These are phyloP conservation scores for Falco novaeseelandiae DNA, from an alignment of 2,797 vertebrate genomes.

Conservation along the genomic window DNA sequence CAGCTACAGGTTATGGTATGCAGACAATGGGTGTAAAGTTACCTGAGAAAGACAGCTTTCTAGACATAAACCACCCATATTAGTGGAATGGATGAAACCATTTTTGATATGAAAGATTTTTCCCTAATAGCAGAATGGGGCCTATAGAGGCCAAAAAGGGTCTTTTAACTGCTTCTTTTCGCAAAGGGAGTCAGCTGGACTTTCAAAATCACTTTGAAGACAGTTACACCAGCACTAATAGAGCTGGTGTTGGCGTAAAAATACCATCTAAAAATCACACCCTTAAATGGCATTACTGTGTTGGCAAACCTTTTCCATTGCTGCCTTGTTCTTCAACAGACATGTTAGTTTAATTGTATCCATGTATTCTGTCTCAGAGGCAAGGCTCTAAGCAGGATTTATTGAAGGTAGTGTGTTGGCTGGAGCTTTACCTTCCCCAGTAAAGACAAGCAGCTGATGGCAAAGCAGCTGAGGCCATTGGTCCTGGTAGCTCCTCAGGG, in stretches of 20 bases:
- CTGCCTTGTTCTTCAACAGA: not conserved
- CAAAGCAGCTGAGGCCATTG: not conserved
- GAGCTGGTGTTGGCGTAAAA: not conserved
- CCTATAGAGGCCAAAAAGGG: not conserved
- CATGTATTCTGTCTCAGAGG: not conserved
- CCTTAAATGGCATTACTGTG: not conserved
- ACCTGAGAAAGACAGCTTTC: not conserved
- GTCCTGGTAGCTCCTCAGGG: not conserved
- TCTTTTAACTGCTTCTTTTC: not conserved
- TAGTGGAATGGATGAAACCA: not conserved
- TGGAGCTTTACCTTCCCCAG: not conserved
- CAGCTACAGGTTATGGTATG: rapidly evolving
- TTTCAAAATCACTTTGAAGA: not conserved
- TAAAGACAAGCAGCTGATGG: not conserved
- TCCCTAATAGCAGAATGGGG: not conserved
- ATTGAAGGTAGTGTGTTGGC: not conserved
- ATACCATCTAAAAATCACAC: conserved; percentile 6
- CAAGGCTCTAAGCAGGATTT: not conserved
- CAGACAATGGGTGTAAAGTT: not conserved
- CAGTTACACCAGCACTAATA: not conserved
- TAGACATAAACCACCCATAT: not conserved
- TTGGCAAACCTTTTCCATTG: not conserved
- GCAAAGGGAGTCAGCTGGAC: not conserved
- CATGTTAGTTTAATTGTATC: not conserved
- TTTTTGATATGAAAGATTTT: not conserved